A percentile compares a stretch with the other conserved stretches of the same genome.
These are phyloP conservation scores for Sphenopsis melanotis DNA, from an alignment of 2,797 vertebrate genomes.

Conservation along the genomic window DNA sequence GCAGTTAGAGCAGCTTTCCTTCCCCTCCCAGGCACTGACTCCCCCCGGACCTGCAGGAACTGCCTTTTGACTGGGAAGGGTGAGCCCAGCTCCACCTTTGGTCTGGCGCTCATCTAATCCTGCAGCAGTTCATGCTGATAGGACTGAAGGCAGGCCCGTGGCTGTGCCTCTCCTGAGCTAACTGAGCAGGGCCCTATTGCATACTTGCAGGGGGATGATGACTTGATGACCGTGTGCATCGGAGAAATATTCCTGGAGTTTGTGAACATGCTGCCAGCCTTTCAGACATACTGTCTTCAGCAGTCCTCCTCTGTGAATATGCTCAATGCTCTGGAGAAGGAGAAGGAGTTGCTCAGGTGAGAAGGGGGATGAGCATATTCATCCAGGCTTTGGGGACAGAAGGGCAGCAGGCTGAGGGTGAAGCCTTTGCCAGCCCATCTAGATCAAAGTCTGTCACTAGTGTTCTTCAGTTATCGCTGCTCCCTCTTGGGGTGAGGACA, in stretches of 20 bases:
- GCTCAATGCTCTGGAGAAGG: constrained; percentile 90
- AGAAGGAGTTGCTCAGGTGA: constrained; percentile 92
- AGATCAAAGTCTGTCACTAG: not conserved
- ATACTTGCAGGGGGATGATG: constrained; percentile 82
- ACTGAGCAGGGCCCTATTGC: not conserved
- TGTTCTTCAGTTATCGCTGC: not conserved
- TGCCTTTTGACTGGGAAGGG: not conserved
- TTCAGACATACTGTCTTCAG: constrained; percentile 95
- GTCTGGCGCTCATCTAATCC: not conserved
- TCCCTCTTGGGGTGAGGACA: not conserved
- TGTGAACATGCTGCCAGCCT: constrained; percentile 92
- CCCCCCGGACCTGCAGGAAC: not conserved
- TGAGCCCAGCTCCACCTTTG: not conserved
- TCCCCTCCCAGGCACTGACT: not conserved
- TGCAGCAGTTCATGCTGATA: not conserved
- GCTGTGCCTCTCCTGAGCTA: not conserved
- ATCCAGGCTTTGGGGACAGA: not conserved
- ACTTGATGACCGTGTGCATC: constrained; percentile 88
- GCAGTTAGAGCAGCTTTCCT: not conserved
- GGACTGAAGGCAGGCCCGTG: not conserved
- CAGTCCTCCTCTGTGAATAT: constrained; percentile 88
- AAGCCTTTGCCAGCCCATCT: not conserved
- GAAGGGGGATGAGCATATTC: not conserved
- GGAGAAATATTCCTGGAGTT: constrained; percentile 93
- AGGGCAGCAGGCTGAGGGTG: not conserved